phyloP scores from a whole-genome alignment of 2,113 vertebrate species.

The Triplophysa tibetana region DNA sequence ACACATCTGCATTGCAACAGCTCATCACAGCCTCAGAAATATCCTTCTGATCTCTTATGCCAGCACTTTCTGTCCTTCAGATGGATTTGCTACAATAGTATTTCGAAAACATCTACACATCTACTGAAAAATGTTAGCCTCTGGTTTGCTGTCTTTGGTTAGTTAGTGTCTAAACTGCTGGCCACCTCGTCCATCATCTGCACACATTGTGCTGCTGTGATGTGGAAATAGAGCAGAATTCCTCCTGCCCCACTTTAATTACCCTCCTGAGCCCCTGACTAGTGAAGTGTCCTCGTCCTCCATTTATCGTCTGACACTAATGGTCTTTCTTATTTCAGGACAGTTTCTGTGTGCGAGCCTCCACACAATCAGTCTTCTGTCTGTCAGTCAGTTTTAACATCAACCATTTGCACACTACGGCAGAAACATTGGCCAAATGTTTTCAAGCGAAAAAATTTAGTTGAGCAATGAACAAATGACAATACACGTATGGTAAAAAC shows the following conservation, averaged over 20 bases:
- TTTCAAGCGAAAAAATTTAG: neutral
- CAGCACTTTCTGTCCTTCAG: conserved; percentile 8
- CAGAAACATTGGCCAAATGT: neutral
- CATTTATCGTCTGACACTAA: conserved; percentile 10
- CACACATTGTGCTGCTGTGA: neutral
- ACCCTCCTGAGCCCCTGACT: conserved; percentile 26
- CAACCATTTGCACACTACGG: neutral
- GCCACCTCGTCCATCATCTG: neutral
- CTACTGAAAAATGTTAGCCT: neutral
- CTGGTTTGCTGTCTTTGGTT: neutral
- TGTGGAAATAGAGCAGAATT: conserved; percentile 36
- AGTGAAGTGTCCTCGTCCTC: neutral
- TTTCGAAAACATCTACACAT: neutral
- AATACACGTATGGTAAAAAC: neutral
- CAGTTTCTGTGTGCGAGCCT: neutral
- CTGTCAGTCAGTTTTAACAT: neutral
- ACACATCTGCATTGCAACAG: conserved; percentile 1
- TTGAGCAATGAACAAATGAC: neutral
- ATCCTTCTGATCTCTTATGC: neutral
- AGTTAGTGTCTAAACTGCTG: neutral
- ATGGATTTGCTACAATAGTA: neutral
- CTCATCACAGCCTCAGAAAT: neutral
- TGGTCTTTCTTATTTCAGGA: conserved; percentile 5
- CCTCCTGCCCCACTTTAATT: conserved; percentile 39
- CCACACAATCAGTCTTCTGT: neutral